Base-by-base conservation (phyloP, 2,888 invertebrate genomes). In the Branchellion lobata region DNA sequence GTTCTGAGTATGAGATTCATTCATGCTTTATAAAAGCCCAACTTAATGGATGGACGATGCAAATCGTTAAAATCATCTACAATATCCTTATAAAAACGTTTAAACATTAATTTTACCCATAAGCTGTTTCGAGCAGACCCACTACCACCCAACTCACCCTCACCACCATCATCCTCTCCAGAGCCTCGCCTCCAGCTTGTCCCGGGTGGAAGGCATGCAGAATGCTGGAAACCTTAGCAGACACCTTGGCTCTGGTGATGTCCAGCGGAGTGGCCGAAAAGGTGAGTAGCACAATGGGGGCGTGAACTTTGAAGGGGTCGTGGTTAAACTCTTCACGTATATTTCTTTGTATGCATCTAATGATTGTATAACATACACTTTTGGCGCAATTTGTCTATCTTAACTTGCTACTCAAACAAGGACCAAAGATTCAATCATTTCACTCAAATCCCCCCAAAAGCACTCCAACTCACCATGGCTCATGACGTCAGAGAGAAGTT, bases 261-360 rank as follows among this genome's bases (percentile, higher is more conserved):
- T 87, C 86, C n/a, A 86, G 65, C 1, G 83, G 83, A 40, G 82
- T 81, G 18, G 79, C 83, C 36, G 82, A 79, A 81, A 83, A 83
- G 27, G 84, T 65, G 14, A 83, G 76, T n/a, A 83, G 57, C 36
- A 83, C 24, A 5, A 84, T 75, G 0, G 82, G 82, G 1, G 51
- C 74, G 47, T 5, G 5, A n/a, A n/a, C n/a, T n/a, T n/a, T n/a
- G n/a, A n/a, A n/a, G 65, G 8, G 18, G 29, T 29, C 14, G 14
- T 29, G 65, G 0, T 0, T 1, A 65, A 65, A 29, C 31, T 68
- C 29, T 2, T n/a, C 68, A 68, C 18, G 33, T 31, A 68, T 68
- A 31, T 31, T 31, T 31, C 29, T 1, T 18, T 21, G 14, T 53
- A 18, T 53, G 21, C n/a, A 68, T 18, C 18, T 24, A 14, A 68